Evolutionary conservation across 2,113 vertebrate species (phyloP).

Genomic region (Petaurus breviceps): DNA sequence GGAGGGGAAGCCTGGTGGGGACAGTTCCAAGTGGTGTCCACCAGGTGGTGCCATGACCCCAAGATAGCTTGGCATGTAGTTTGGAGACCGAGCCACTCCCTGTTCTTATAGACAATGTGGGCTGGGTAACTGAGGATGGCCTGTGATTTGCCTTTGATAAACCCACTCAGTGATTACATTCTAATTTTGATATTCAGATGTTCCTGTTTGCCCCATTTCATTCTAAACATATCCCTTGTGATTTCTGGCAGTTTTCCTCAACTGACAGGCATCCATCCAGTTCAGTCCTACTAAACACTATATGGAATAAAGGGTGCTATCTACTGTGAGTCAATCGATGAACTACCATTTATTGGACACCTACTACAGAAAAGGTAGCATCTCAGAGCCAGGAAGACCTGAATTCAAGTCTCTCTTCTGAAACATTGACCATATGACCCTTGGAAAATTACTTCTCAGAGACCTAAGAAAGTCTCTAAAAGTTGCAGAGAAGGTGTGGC

Average conservation of each 20-base stretch:
- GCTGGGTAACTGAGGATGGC: neutral
- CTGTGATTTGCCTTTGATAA: neutral
- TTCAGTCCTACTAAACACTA: neutral
- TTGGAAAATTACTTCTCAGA: neutral
- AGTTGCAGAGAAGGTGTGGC: neutral
- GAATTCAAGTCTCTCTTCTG: neutral
- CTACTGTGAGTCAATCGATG: neutral
- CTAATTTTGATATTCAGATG: neutral
- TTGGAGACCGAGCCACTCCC: neutral
- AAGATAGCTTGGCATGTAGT: neutral
- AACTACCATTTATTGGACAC: neutral
- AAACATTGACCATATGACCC: neutral
- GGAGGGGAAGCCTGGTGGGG: neutral
- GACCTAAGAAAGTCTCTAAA: neutral
- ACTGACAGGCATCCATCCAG: neutral
- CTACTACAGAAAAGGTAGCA: neutral
- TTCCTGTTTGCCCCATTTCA: neutral
- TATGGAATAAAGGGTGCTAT: neutral
- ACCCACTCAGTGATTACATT: neutral
- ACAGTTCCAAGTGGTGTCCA: neutral
- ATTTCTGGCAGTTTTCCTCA: neutral
- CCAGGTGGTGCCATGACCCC: neutral
- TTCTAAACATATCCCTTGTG: neutral
- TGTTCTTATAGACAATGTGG: accelerated
- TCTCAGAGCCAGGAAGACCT: neutral